A percentile compares a stretch with the other conserved stretches of the same genome.
Conservation (phyloP, 2,797 vertebrate genomes). For the Chrysocyon brachyurus region DNA sequence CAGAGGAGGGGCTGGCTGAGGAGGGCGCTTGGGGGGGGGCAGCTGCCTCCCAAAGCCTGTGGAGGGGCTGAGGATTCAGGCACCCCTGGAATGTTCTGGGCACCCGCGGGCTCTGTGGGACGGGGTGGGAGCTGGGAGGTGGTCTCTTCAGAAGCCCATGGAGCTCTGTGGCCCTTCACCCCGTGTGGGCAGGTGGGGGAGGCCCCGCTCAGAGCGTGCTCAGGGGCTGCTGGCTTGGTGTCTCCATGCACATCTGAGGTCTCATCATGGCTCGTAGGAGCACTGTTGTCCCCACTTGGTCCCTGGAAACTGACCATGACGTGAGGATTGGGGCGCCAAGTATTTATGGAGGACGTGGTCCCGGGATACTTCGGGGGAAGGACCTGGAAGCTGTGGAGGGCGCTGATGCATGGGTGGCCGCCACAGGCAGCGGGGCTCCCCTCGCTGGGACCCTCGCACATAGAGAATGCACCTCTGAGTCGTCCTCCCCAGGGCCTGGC, state of each 20-base stretch:
- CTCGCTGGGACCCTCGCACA: too few relatives aligned
- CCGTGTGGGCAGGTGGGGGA: neutral
- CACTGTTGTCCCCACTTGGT: fast-evolving
- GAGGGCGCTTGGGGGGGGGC: fast-evolving
- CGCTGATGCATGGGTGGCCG: fast-evolving
- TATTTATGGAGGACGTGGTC: too few relatives aligned
- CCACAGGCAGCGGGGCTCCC: fast-evolving
- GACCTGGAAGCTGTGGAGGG: too few relatives aligned
- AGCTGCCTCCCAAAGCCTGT: too few relatives aligned
- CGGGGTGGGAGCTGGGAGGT: too few relatives aligned
- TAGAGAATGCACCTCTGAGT: fast-evolving
- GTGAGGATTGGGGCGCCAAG: neutral
- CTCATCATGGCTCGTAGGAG: fast-evolving
- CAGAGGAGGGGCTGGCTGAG: too few relatives aligned
- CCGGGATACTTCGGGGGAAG: fast-evolving
- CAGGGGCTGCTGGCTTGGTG: fast-evolving
- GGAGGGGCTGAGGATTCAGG: neutral
- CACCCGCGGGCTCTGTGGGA: neutral
- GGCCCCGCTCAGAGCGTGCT: fast-evolving
- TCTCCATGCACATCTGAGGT: fast-evolving
- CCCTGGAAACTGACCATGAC: neutral
- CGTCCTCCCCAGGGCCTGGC: fast-evolving
- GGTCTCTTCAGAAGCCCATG: neutral
- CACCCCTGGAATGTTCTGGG: neutral
- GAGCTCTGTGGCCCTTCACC: too few relatives aligned